Conservation (phyloP, 2,888 invertebrate species). For the Shargacucullia verbasci region DNA sequence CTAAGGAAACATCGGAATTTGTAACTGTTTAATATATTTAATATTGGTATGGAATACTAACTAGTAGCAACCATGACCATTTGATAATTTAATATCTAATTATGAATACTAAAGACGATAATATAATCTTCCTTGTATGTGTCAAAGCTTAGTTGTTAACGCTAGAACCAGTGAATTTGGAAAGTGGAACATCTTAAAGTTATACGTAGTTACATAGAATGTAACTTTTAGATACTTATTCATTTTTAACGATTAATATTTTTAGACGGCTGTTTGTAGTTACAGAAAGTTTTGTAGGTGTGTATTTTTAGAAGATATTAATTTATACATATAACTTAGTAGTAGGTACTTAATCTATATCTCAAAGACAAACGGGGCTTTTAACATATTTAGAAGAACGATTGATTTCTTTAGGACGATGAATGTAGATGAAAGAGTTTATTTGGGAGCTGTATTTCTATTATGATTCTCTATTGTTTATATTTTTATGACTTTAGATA, state of each 20-base stretch:
- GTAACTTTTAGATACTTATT: conserved; percentile 60
- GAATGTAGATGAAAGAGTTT: conserved; percentile 16
- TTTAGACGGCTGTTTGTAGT: conserved; percentile 82
- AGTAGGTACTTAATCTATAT: conserved; percentile 31
- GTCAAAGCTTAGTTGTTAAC: conserved; percentile 52
- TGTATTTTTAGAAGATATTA: conserved; percentile 69
- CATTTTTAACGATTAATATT: conserved; percentile 70
- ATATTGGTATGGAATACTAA: conserved; percentile 32
- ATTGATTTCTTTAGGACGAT: conserved; percentile 13
- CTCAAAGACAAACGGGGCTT: conserved; percentile 19
- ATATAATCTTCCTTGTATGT: conserved; percentile 48
- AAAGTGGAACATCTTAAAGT: conserved; percentile 41
- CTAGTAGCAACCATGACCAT: conserved; percentile 3
- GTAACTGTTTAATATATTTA: conserved; percentile 4
- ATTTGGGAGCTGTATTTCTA: conserved; percentile 18
- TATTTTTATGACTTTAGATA: conserved; percentile 9
- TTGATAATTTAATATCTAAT: not conserved
- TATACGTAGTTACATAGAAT: conserved; percentile 50
- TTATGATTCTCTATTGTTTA: conserved; percentile 11
- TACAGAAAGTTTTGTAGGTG: conserved; percentile 71
- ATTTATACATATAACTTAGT: conserved; percentile 59
- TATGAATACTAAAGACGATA: too few species aligned
- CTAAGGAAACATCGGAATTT: conserved; percentile 22
- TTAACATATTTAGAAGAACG: conserved; percentile 16
- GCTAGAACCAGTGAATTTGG: conserved; percentile 56